Conservation (phyloP, 2,888 invertebrate species). For the Eupithecia tripunctaria region DNA sequence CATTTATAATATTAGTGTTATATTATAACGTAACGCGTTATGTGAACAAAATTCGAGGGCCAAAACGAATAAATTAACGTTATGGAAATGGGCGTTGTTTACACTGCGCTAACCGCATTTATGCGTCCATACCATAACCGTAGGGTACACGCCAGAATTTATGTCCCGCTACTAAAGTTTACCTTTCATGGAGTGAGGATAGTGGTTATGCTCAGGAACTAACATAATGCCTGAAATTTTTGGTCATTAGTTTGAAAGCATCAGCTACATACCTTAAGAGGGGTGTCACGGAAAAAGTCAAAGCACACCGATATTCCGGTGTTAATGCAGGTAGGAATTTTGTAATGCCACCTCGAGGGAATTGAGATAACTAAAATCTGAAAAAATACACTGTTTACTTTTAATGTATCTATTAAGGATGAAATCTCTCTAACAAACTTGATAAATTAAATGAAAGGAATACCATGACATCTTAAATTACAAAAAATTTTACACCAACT, state of each 20-base stretch:
- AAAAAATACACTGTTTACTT: too few relatives aligned
- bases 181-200: slow-evolving; percentile 8
- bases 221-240: not conserved
- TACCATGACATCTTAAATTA: too few relatives aligned
- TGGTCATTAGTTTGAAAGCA: not conserved
- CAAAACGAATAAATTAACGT: slow-evolving; percentile 55
- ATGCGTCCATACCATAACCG: slow-evolving; percentile 25
- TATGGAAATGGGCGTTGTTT: slow-evolving; percentile 48
- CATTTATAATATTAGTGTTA: too few relatives aligned
- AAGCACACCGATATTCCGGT: too few relatives aligned
- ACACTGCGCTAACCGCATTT: slow-evolving; percentile 42
- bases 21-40: slow-evolving; percentile 45
- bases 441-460: too few relatives aligned
- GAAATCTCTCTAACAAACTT: too few relatives aligned
- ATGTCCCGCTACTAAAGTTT: slow-evolving; percentile 17
- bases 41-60: slow-evolving; percentile 53
- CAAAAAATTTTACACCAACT: too few relatives aligned
- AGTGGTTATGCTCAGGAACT: slow-evolving; percentile 5
- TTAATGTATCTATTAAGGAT: too few relatives aligned
- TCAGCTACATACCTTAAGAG: not conserved
- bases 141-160: slow-evolving; percentile 17
- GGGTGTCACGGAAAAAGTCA: not conserved
- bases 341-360: too few relatives aligned
- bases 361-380: too few relatives aligned
- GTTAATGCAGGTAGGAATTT: too few relatives aligned